Percentiles rank a stretch among this genome's conserved stretches.
Conservation (phyloP, 2,888 invertebrate species). For the Ferrisia virgata region DNA sequence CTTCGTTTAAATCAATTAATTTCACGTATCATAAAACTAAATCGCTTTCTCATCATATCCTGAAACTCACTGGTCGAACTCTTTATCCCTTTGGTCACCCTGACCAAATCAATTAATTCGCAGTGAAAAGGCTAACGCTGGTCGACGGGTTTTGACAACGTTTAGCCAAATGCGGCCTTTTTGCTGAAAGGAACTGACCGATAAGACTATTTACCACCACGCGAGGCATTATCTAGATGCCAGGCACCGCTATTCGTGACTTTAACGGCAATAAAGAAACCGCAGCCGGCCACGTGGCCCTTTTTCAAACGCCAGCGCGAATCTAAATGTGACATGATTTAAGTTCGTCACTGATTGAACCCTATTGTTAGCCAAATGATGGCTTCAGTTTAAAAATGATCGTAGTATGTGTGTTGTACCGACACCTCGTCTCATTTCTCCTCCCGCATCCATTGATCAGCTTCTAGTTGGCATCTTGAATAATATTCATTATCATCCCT, state of each 20-base stretch:
- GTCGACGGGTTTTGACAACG: neutral
- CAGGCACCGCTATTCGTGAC: constrained; percentile 35
- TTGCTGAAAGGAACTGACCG: constrained; percentile 25
- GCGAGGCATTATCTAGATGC: constrained; percentile 39
- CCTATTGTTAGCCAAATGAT: constrained; percentile 27
- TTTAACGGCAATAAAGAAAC: constrained; percentile 28
- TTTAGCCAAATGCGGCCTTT: neutral
- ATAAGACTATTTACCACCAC: constrained; percentile 42
- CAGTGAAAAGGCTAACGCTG: neutral
- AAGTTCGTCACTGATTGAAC: constrained; percentile 23
- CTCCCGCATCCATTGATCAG: neutral
- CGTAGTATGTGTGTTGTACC: neutral
- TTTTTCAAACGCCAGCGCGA: neutral
- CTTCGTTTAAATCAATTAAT: neutral
- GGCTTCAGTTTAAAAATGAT: constrained; percentile 14
- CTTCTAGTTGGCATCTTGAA: neutral
- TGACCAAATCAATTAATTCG: neutral
- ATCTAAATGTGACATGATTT: constrained; percentile 36
- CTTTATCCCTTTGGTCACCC: neutral
- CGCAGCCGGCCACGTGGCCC: constrained; percentile 32
- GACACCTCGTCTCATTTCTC: neutral
- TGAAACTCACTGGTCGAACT: neutral
- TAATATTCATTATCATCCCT: constrained; percentile 27
- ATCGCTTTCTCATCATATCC: neutral
- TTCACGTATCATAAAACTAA: neutral